Percentiles rank a stretch among this genome's conserved stretches.
These are phyloP conservation scores for Scopus umbretta DNA, from an alignment of 2,113 vertebrate species.

Conservation along the genomic window DNA sequence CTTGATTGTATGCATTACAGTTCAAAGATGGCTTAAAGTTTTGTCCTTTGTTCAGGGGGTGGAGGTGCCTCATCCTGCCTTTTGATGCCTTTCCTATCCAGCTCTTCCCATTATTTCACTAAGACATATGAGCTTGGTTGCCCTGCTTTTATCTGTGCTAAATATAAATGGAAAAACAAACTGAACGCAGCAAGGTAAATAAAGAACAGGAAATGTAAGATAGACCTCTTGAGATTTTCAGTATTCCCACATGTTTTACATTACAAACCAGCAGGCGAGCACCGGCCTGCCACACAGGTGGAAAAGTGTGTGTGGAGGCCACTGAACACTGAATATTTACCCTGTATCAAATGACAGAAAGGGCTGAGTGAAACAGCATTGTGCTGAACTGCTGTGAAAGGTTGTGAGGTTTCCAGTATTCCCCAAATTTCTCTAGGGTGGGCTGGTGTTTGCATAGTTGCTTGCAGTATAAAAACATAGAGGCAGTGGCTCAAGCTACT, in stretches of 20 bases:
- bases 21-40: conserved; percentile 43
- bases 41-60: neutral
- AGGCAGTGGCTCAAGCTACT: neutral
- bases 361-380: conserved; percentile 6
- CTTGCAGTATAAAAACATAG: neutral
- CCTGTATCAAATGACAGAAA: conserved; percentile 57
- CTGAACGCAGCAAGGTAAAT: conserved; percentile 55
- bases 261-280: conserved; percentile 39
- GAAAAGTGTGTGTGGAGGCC: conserved; percentile 36
- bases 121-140: conserved; percentile 21
- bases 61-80: conserved; percentile 6
- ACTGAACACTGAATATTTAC: conserved; percentile 42
- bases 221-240: conserved; percentile 50
- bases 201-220: conserved; percentile 57
- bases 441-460: conserved; percentile 33
- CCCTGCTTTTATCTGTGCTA: conserved; percentile 44
- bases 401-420: neutral
- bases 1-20: neutral
- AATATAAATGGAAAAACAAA: conserved; percentile 65
- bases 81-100: neutral
- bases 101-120: conserved; percentile 42
- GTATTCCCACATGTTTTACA: conserved; percentile 52
- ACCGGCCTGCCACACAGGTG: conserved; percentile 53
- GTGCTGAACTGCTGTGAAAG: conserved; percentile 7
- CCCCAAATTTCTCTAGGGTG: conserved; percentile 42